Evolutionary conservation across 2,888 invertebrate species (phyloP).

Genomic region (Callinectes sapidus): DNA sequence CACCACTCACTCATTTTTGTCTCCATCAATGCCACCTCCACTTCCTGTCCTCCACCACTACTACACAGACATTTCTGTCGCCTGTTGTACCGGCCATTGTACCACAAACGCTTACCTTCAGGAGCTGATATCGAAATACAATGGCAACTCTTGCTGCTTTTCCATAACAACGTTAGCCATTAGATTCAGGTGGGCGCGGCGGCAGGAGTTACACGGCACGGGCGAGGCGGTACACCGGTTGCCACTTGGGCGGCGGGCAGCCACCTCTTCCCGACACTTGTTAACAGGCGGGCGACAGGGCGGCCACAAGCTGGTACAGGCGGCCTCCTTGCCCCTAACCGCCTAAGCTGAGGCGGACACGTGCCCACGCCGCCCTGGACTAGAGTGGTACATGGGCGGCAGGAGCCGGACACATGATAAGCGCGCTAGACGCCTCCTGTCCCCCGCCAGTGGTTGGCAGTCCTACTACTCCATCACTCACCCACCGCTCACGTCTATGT

Average conservation of each 20-base stretch:
- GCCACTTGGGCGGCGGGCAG: conserved; percentile 29
- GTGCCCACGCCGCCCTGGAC: conserved; percentile 37
- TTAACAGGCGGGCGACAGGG: conserved; percentile 38
- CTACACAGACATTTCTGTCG: neutral
- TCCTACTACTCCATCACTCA: conserved; percentile 20
- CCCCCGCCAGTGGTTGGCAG: neutral
- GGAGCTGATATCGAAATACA: neutral
- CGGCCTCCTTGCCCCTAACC: conserved; percentile 50
- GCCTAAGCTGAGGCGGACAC: conserved; percentile 49
- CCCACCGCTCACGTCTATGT: conserved; percentile 8
- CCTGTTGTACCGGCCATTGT: neutral
- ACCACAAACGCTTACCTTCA: neutral
- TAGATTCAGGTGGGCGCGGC: neutral
- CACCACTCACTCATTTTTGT: neutral
- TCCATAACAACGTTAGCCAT: neutral
- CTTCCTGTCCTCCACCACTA: neutral
- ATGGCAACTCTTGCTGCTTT: neutral
- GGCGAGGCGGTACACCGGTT: conserved; percentile 40
- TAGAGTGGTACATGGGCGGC: conserved; percentile 50
- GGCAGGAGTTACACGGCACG: conserved; percentile 36
- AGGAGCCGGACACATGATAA: conserved; percentile 44
- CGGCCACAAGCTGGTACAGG: conserved; percentile 31
- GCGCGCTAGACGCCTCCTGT: conserved; percentile 23
- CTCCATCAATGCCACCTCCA: conserved; percentile 8
- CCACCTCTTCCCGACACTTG: conserved; percentile 40